A percentile compares a stretch with the other conserved stretches of the same genome.
Conservation (phyloP, 2,797 vertebrate genomes). For the Spondyliosoma cantharus region DNA sequence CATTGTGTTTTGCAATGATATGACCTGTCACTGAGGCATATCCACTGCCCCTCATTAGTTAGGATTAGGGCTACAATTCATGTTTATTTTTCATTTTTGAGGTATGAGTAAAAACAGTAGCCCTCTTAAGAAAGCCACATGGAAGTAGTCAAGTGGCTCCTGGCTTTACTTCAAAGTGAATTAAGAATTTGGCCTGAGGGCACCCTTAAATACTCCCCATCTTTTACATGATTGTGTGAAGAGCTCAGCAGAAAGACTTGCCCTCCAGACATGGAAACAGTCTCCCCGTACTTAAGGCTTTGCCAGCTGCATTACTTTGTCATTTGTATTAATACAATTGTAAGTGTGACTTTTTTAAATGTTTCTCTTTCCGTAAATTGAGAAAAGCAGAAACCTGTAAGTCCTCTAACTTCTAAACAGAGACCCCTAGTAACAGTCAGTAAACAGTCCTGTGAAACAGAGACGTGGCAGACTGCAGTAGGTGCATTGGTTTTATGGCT, state of each 20-base stretch:
- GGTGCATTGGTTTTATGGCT: neutral
- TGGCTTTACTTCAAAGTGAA: neutral
- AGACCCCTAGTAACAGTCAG: neutral
- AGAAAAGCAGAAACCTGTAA: neutral
- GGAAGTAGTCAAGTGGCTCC: neutral
- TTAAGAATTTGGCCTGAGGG: neutral
- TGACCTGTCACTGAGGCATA: too few species aligned
- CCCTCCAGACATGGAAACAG: neutral
- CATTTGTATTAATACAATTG: neutral
- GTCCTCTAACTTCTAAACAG: constrained; percentile 38
- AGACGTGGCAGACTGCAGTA: constrained; percentile 5
- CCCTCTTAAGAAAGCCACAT: neutral
- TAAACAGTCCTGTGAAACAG: neutral
- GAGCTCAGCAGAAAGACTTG: neutral
- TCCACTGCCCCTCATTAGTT: too few species aligned
- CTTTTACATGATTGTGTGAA: neutral
- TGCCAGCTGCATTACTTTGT: neutral
- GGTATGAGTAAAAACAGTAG: neutral
- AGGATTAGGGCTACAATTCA: too few species aligned
- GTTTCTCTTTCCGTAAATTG: neutral
- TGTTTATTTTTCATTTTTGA: neutral
- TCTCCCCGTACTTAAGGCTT: neutral
- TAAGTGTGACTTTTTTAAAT: neutral
- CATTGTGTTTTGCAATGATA: too few species aligned
- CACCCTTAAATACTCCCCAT: too few species aligned